Evolutionary conservation across 2,797 vertebrate species (phyloP).

Genomic region (Sus cebifrons): DNA sequence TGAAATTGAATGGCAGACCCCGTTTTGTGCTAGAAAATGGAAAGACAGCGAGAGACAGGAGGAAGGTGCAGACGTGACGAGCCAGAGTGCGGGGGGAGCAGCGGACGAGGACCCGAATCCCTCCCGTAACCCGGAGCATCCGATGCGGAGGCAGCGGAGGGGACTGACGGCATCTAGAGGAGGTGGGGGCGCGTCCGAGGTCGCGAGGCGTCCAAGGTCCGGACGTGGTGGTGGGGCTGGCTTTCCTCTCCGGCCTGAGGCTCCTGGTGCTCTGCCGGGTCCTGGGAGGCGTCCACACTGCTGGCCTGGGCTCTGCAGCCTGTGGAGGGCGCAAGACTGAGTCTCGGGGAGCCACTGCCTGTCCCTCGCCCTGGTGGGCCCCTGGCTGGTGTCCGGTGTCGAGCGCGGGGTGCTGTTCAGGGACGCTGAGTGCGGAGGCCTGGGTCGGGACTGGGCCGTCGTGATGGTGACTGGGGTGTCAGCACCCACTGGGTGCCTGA

Average conservation of each 20-base stretch:
- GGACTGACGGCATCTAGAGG: not conserved
- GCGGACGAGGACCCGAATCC: rapidly evolving
- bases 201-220: too few species aligned
- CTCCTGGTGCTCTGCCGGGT: too few species aligned
- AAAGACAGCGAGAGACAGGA: slow-evolving; percentile 39
- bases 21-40: slow-evolving; percentile 81
- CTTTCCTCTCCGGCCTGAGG: too few species aligned
- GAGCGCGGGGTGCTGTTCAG: not conserved
- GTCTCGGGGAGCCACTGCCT: rapidly evolving
- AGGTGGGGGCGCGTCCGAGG: not conserved
- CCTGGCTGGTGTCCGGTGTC: not conserved
- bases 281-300: not conserved
- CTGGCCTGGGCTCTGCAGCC: not conserved
- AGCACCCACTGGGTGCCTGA: too few species aligned
- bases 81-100: not conserved
- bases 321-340: not conserved
- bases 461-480: rapidly evolving
- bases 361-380: too few species aligned
- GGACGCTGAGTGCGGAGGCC: rapidly evolving
- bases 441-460: rapidly evolving
- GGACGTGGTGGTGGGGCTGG: too few species aligned
- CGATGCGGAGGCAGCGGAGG: slow-evolving; percentile 57
- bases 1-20: not conserved
- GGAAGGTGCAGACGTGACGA: slow-evolving; percentile 63
- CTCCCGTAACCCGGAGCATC: slow-evolving; percentile 39